Evolutionary conservation across 2,113 vertebrate genomes (phyloP).

Genomic region (Pycnonotus jocosus): DNA sequence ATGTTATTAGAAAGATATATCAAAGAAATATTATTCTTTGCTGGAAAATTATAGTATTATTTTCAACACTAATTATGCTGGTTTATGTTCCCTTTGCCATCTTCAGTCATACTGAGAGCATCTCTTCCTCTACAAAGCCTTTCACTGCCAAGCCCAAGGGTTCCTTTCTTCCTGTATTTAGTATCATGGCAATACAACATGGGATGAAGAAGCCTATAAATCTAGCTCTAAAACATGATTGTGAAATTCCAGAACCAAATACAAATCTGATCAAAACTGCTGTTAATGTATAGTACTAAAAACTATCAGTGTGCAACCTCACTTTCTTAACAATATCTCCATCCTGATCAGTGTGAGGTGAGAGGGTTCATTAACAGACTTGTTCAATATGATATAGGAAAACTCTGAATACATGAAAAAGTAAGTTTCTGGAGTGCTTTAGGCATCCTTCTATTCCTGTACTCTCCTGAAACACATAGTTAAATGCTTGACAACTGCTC

Average conservation of each 20-base stretch:
- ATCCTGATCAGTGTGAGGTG: background rate
- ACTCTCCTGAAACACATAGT: background rate
- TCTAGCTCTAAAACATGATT: fast-evolving
- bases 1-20: background rate
- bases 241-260: background rate
- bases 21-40: background rate
- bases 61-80: background rate
- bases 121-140: background rate
- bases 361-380: background rate
- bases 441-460: background rate
- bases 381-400: background rate
- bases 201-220: background rate
- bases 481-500: background rate
- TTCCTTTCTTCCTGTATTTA: background rate
- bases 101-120: background rate
- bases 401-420: background rate
- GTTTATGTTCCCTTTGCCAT: background rate
- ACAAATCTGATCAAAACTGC: background rate
- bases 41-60: background rate
- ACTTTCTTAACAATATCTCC: background rate
- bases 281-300: background rate
- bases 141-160: background rate
- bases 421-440: background rate
- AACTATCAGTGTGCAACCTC: background rate
- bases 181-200: background rate